These are phyloP conservation scores for Serinus canaria DNA, from an alignment of 2,113 vertebrate species.

Conservation along the genomic window DNA sequence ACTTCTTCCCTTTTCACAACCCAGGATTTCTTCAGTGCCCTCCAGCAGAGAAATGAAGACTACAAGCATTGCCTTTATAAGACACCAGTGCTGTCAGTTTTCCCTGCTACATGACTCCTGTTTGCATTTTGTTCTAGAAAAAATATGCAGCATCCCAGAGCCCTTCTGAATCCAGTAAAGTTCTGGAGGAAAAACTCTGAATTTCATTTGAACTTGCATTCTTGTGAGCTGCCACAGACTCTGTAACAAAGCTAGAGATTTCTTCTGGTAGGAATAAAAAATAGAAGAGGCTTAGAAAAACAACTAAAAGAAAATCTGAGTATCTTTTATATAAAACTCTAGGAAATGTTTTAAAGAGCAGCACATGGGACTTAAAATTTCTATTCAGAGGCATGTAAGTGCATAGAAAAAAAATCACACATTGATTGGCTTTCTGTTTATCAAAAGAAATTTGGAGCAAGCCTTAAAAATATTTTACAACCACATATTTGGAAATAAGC, in stretches of 20 bases:
- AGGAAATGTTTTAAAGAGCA: neutral
- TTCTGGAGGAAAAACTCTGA: neutral
- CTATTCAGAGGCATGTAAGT: neutral
- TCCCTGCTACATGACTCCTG: neutral
- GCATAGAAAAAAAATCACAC: neutral
- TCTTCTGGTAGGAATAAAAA: neutral
- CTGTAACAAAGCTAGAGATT: neutral
- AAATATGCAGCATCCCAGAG: neutral
- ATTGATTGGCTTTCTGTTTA: neutral
- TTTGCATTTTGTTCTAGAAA: neutral
- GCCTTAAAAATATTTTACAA: neutral
- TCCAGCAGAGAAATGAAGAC: neutral
- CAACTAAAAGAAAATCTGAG: neutral
- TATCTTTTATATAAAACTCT: neutral
- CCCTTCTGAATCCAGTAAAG: neutral
- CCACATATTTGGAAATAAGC: neutral
- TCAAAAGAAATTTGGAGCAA: neutral
- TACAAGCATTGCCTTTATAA: neutral
- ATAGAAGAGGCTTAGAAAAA: neutral
- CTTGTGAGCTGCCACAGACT: neutral
- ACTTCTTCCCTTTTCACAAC: neutral
- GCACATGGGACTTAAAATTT: neutral
- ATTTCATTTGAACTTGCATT: neutral
- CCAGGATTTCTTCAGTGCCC: neutral
- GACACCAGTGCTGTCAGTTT: neutral